Evolutionary conservation across 2,113 vertebrate species (phyloP).

Genomic region (Barnardius zonarius): DNA sequence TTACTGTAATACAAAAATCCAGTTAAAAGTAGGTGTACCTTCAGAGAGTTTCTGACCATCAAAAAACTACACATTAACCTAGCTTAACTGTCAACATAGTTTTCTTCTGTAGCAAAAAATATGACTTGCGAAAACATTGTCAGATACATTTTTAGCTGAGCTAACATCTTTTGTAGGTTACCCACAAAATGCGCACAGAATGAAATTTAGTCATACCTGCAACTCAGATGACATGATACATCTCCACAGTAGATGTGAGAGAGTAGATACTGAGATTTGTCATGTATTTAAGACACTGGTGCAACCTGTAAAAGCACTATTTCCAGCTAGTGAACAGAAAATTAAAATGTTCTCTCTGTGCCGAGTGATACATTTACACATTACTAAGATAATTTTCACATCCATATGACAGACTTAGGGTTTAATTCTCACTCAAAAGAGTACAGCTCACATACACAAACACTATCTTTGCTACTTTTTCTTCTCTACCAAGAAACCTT

Average conservation of each 20-base stretch:
- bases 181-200: neutral
- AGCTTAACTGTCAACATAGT: neutral
- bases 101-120: neutral
- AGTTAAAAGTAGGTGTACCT: neutral
- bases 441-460: neutral
- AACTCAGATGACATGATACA: neutral
- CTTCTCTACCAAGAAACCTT: neutral
- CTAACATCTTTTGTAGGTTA: neutral
- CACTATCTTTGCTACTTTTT: neutral
- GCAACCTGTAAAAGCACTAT: neutral
- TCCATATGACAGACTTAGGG: neutral
- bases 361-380: neutral
- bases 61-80: neutral
- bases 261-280: neutral
- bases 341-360: neutral
- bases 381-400: neutral
- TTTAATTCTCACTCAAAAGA: neutral
- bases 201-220: neutral
- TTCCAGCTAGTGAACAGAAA: neutral
- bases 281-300: neutral
- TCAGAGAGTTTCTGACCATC: neutral
- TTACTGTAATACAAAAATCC: neutral
- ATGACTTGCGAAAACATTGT: neutral
- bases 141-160: neutral
- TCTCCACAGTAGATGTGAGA: neutral